Base-by-base conservation (phyloP, 2,797 vertebrate species). In the Steatocranus sp. region DNA sequence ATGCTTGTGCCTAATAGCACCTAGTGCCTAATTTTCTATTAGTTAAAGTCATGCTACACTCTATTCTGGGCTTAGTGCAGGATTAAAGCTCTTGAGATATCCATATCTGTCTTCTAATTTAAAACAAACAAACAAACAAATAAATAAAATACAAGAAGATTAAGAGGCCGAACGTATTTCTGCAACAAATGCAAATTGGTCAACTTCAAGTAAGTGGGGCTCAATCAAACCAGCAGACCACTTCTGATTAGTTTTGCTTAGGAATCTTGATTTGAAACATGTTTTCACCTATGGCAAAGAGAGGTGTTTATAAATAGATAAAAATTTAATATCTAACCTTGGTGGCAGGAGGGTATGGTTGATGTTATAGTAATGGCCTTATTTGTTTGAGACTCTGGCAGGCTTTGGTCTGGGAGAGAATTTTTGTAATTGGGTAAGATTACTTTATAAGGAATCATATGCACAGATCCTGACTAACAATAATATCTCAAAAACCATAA, bases 301-400 rank as follows among this genome's bases (percentile, higher is more conserved):
- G 23, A 7, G 49, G 50, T 25, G 50, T 25, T 53, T 25, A 53
- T 53, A 0, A 25, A 53, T 53, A 5, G 50, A 53, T 53, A 53
- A 25, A 0, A 25, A 25, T 25, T 1, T 25, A 3, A 53, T 53
- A 53, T 53, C 6, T 53, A 8, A 53, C 0, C 11, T 53, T 53
- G 50, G 50, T 14, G 50, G 0, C 50, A 51, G 11, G 20, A 51
- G 50, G 6, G 20, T 12, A 25, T 51, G 50, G 11, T 25, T 51
- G 25, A 7, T 51, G 6, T 51, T 51, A 4, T 23, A 51, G 20
- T 53, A 36, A 36, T 36, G 10, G 36, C 36, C 36, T 36, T 11
- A 36, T 36, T 36, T 36, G 10, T 36, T 36, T 36, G 36, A 36
- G 36, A 36, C 10, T 36, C 36, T 36, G 36, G 36, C 1, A 10